phyloP scores from a whole-genome alignment of 2,888 invertebrate species.

The Timandra comae region DNA sequence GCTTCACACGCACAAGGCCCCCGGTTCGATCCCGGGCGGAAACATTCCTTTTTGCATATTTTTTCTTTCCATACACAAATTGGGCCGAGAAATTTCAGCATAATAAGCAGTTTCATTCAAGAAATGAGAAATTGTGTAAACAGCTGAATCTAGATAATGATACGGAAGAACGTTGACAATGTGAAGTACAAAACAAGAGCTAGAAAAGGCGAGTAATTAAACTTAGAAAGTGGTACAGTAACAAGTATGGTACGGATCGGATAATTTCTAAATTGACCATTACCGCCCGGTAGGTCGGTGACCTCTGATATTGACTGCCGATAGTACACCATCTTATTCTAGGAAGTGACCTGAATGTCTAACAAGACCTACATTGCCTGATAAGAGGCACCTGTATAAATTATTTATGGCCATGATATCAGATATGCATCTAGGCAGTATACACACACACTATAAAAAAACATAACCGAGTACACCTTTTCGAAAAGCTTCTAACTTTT shows the following conservation, averaged over 20 bases:
- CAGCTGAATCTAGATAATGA: constrained; percentile 48
- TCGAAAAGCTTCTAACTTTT: too few species aligned
- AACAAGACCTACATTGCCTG: constrained; percentile 2
- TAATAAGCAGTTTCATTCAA: constrained; percentile 10
- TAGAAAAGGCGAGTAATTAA: constrained; percentile 59
- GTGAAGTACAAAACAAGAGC: constrained; percentile 45
- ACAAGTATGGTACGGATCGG: constrained; percentile 47
- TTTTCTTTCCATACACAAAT: neutral
- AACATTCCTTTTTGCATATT: constrained; percentile 51
- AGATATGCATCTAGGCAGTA: too few species aligned
- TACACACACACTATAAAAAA: too few species aligned
- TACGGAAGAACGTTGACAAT: constrained; percentile 59
- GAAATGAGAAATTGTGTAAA: constrained; percentile 28
- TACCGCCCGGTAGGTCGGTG: constrained; percentile 36
- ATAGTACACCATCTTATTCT: constrained; percentile 13
- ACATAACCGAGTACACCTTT: too few species aligned
- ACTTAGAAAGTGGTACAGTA: constrained; percentile 59
- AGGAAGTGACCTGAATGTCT: constrained; percentile 16
- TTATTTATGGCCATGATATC: too few species aligned
- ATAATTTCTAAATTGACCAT: constrained; percentile 53
- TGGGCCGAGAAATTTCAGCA: too few species aligned
- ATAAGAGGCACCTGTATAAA: neutral
- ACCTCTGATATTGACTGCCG: constrained; percentile 27
- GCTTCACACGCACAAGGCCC: constrained; percentile 87
- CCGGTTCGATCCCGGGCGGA: constrained; percentile 84